phyloP scores from a whole-genome alignment of 2,797 vertebrate genomes.

The Brachyalestes nurse region DNA sequence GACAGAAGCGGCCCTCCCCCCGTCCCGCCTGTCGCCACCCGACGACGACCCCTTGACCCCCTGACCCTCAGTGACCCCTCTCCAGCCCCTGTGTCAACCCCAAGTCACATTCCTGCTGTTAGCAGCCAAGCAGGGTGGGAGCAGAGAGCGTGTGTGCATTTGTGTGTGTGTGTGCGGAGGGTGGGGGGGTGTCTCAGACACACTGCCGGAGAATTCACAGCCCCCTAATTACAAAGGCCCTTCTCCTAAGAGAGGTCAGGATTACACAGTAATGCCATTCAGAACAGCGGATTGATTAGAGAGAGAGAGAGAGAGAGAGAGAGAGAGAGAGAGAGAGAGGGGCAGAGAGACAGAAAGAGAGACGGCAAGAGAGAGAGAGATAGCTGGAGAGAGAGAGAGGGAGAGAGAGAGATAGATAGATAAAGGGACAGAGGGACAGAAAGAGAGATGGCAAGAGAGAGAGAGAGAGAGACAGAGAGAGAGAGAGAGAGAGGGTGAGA shows the following conservation, averaged over 20 bases:
- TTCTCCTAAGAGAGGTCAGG: slow-evolving; percentile 56
- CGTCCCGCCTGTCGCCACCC: slow-evolving; percentile 57
- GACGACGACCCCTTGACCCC: slow-evolving; percentile 53
- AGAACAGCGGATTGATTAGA: slow-evolving; percentile 59
- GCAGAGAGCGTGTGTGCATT: slow-evolving; percentile 18
- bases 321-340: slow-evolving; percentile 31
- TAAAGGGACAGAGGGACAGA: too few relatives aligned
- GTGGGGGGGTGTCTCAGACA: slow-evolving; percentile 33
- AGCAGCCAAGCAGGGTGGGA: slow-evolving; percentile 2
- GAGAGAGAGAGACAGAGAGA: not conserved
- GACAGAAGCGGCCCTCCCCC: slow-evolving; percentile 43
- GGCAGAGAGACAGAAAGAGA: slow-evolving; percentile 12
- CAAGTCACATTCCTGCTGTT: slow-evolving; percentile 62
- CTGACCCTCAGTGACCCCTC: slow-evolving; percentile 51
- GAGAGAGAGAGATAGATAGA: not conserved
- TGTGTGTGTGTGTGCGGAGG: slow-evolving; percentile 32
- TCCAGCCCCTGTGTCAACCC: slow-evolving; percentile 58
- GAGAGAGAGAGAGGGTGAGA: slow-evolving; percentile 40
- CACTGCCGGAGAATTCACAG: slow-evolving; percentile 59
- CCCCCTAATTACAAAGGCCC: slow-evolving; percentile 60
- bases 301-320: slow-evolving; percentile 47
- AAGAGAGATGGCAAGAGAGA: too few relatives aligned
- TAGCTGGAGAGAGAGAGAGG: too few relatives aligned
- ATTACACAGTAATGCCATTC: slow-evolving; percentile 63
- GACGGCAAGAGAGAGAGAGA: too few relatives aligned